Evolutionary conservation across 1,140 invertebrate genomes (phyloP).

Genomic region (Cotesia typhae): DNA sequence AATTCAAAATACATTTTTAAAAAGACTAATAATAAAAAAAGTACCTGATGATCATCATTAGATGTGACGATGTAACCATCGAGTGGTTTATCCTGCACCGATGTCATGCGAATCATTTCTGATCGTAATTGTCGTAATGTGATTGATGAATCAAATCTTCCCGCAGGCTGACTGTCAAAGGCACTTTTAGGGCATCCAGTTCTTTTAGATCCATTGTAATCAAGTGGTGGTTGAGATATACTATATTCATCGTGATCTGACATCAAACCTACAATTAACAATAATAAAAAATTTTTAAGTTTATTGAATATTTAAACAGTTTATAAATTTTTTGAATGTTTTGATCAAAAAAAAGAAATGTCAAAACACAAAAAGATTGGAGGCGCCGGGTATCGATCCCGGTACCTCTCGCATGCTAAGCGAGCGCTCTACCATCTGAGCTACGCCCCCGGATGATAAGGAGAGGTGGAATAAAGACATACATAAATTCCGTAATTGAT

Average conservation of each 20-base stretch:
- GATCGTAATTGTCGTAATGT: constrained; percentile 69
- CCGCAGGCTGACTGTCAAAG: constrained; percentile 49
- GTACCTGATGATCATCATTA: constrained; percentile 81
- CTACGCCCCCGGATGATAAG: constrained; percentile 71
- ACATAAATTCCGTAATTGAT: not conserved
- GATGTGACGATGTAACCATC: constrained; percentile 81
- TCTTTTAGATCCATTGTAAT: constrained; percentile 54
- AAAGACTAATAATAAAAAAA: constrained; percentile 23
- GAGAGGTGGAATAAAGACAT: not conserved
- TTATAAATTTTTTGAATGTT: constrained; percentile 12
- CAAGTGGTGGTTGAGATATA: constrained; percentile 35
- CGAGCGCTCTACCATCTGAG: constrained; percentile 89
- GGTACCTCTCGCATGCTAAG: constrained; percentile 88
- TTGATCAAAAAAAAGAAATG: constrained; percentile 9
- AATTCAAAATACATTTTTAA: too few relatives aligned
- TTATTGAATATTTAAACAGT: too few relatives aligned
- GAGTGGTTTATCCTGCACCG: constrained; percentile 71
- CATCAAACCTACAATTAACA: constrained; percentile 39
- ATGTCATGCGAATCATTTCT: constrained; percentile 73
- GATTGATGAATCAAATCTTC: constrained; percentile 58
- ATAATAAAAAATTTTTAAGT: too few relatives aligned
- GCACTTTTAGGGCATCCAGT: constrained; percentile 46
- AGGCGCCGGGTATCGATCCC: constrained; percentile 85
- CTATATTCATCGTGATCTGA: constrained; percentile 32
- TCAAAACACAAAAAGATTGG: constrained; percentile 58